Evolutionary conservation across 2,797 vertebrate genomes (phyloP).

Genomic region (Melanogrammus aeglefinus): DNA sequence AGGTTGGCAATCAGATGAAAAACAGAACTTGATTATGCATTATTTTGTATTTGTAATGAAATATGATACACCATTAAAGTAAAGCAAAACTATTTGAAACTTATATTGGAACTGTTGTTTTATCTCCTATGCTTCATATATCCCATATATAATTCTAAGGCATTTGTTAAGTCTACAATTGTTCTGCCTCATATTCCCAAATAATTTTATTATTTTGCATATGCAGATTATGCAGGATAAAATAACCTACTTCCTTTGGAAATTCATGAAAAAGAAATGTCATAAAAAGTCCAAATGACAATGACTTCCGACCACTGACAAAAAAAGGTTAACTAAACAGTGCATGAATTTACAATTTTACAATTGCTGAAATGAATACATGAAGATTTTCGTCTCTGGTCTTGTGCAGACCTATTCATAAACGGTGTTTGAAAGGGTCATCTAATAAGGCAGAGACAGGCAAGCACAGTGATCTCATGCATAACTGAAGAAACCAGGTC

Average conservation of each 20-base stretch:
- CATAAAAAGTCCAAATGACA: not conserved
- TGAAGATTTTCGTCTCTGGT: not conserved
- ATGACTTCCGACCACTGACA: not conserved
- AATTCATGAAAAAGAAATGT: slow-evolving; percentile 38
- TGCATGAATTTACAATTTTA: not conserved
- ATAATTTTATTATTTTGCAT: slow-evolving; percentile 69
- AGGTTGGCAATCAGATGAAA: not conserved
- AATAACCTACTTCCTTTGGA: slow-evolving; percentile 62
- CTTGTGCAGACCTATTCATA: not conserved
- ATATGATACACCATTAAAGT: not conserved
- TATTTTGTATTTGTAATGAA: not conserved
- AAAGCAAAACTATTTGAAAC: not conserved
- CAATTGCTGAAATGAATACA: not conserved
- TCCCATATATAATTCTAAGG: not conserved
- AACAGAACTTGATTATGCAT: not conserved
- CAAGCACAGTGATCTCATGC: slow-evolving; percentile 77
- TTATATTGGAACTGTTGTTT: not conserved
- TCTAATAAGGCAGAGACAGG: slow-evolving; percentile 74
- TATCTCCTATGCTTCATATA: not conserved
- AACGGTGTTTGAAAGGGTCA: slow-evolving; percentile 14
- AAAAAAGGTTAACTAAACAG: not conserved
- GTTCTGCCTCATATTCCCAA: slow-evolving; percentile 39
- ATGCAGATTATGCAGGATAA: slow-evolving; percentile 64
- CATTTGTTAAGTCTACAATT: not conserved
- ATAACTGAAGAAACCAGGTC: slow-evolving; percentile 50